Conservation (phyloP, 2,113 vertebrate genomes). For the Tychaedon coryphoeus region DNA sequence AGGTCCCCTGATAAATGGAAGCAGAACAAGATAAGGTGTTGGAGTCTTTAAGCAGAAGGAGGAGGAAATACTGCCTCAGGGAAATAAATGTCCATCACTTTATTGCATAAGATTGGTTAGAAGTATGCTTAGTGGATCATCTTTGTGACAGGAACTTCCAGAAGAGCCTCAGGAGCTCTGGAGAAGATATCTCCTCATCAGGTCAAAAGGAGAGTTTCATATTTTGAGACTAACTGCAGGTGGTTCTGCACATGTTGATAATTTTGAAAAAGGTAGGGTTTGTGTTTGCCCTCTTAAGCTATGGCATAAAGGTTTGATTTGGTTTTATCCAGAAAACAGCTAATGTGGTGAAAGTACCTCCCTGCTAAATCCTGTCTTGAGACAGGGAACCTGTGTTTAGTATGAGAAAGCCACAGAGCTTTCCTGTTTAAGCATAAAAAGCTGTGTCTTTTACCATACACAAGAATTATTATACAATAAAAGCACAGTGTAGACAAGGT, state of each 20-base stretch:
- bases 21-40: neutral
- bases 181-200: neutral
- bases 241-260: rapidly evolving
- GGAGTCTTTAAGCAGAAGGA: neutral
- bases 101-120: neutral
- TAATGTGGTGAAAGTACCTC: neutral
- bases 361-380: neutral
- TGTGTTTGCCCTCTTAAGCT: neutral
- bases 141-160: neutral
- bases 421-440: neutral
- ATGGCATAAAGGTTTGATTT: neutral
- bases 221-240: neutral
- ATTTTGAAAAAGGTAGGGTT: neutral
- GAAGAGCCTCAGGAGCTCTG: neutral
- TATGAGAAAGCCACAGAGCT: neutral
- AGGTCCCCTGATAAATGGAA: neutral
- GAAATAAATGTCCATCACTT: neutral
- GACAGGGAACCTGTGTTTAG: neutral
- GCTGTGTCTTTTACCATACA: neutral
- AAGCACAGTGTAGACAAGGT: neutral
- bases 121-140: neutral
- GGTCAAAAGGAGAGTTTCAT: neutral
- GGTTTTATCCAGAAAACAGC: neutral
- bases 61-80: neutral
- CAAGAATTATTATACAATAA: neutral